A percentile compares a stretch with the other conserved stretches of the same genome.
Conservation (phyloP, 1,140 invertebrate species). For the Sitodiplosis mosellana region DNA sequence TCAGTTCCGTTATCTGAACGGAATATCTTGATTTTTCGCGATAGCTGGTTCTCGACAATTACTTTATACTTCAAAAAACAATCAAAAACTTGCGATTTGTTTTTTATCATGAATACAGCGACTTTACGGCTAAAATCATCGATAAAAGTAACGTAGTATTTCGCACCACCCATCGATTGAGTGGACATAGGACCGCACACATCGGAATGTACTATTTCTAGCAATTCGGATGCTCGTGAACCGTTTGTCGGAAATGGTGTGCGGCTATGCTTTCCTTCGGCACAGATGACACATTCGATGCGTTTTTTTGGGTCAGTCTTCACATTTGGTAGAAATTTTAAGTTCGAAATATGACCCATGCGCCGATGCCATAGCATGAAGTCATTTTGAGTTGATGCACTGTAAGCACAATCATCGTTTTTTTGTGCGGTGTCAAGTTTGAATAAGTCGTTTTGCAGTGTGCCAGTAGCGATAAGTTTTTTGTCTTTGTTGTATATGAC, state of each 20-base stretch:
- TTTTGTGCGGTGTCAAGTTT: neutral
- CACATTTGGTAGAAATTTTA: constrained; percentile 16
- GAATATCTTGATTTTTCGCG: constrained; percentile 11
- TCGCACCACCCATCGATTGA: constrained; percentile 14
- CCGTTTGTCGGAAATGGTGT: neutral
- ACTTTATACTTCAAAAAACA: constrained; percentile 8
- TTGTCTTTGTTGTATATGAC: constrained; percentile 11
- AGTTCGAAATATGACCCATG: constrained; percentile 25
- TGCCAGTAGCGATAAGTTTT: constrained; percentile 9
- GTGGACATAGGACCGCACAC: constrained; percentile 22
- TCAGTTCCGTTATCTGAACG: constrained; percentile 20
- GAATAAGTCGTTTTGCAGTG: too few relatives aligned
- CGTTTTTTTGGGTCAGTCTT: constrained; percentile 11
- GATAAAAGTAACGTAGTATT: constrained; percentile 21
- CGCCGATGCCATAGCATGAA: constrained; percentile 18
- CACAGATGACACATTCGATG: constrained; percentile 5
- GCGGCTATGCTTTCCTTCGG: neutral
- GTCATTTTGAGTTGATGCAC: neutral
- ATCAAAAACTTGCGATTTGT: constrained; percentile 10
- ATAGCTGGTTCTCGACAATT: constrained; percentile 12
- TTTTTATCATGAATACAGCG: constrained; percentile 18
- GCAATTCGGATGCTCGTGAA: constrained; percentile 5
- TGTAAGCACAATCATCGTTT: neutral
- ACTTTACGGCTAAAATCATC: constrained; percentile 23
- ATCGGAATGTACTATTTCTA: constrained; percentile 21